These are phyloP conservation scores for Sclerodermus sp. DNA, from an alignment of 2,888 invertebrate species.

Conservation along the genomic window DNA sequence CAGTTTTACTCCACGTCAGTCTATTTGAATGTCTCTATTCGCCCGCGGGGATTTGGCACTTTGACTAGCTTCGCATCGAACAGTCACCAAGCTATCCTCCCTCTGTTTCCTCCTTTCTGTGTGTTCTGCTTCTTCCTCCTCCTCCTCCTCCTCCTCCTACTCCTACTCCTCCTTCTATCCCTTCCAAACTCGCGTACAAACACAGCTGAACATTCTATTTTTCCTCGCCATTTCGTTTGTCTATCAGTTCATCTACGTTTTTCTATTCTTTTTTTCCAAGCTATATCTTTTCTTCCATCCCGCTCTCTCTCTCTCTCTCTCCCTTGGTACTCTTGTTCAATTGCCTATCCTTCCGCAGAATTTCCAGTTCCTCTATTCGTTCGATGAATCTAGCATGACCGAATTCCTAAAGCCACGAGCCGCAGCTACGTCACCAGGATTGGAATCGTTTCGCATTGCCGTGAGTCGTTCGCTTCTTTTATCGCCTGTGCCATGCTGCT, in stretches of 20 bases:
- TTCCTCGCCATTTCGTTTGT: background rate
- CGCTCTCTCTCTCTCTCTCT: background rate
- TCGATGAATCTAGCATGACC: conserved; percentile 21
- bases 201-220: conserved; percentile 3
- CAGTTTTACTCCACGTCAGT: too few relatives aligned
- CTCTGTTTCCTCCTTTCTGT: background rate
- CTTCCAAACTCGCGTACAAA: background rate
- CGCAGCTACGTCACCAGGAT: conserved; percentile 10
- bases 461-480: conserved; percentile 23
- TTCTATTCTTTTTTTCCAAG: background rate
- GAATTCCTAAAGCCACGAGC: conserved; percentile 20
- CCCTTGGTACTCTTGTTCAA: background rate
- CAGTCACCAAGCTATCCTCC: conserved; percentile 11
- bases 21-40: too few relatives aligned
- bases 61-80: conserved; percentile 31
- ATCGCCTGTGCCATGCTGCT: conserved; percentile 15
- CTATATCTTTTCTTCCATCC: background rate
- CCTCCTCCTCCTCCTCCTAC: too few relatives aligned
- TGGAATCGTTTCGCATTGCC: conserved; percentile 37
- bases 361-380: too few relatives aligned
- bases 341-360: conserved; percentile 3
- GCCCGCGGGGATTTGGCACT: conserved; percentile 31
- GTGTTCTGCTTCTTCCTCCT: background rate
- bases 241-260: background rate
- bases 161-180: too few relatives aligned